phyloP scores from a whole-genome alignment of 2,888 invertebrate species.

The Pyrochroa serraticornis region DNA sequence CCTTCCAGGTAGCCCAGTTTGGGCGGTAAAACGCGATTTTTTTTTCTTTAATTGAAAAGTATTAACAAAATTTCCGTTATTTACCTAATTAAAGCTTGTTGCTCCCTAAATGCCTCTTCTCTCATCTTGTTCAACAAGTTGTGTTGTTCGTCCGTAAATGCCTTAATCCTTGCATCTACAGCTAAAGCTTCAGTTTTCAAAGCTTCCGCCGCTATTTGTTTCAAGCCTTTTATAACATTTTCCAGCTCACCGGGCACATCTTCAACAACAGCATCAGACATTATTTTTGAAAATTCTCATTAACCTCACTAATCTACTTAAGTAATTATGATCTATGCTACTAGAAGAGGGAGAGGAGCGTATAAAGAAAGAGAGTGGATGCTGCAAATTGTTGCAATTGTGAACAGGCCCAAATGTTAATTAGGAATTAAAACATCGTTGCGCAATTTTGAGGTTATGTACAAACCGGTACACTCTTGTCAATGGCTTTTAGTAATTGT shows the following conservation, averaged over 20 bases:
- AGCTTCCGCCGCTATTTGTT: constrained; percentile 71
- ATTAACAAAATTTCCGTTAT: constrained; percentile 2
- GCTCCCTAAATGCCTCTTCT: constrained; percentile 75
- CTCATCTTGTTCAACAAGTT: constrained; percentile 74
- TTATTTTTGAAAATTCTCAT: background rate
- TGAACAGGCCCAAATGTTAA: too few relatives aligned
- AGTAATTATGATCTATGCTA: constrained; percentile 4
- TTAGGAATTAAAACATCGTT: too few relatives aligned
- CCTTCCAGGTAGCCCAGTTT: too few relatives aligned
- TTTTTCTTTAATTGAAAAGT: too few relatives aligned
- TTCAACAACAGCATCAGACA: constrained; percentile 34
- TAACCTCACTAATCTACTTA: background rate
- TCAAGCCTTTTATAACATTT: constrained; percentile 65
- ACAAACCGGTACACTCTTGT: too few relatives aligned
- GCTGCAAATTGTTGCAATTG: too few relatives aligned
- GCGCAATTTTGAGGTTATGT: too few relatives aligned
- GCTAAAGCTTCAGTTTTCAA: constrained; percentile 72
- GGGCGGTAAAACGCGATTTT: too few relatives aligned
- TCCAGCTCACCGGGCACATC: constrained; percentile 62
- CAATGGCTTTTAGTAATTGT: too few relatives aligned
- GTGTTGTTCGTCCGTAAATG: constrained; percentile 77
- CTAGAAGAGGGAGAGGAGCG: too few relatives aligned
- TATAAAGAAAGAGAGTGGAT: too few relatives aligned
- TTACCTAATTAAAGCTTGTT: constrained; percentile 62
- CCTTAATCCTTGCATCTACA: constrained; percentile 77